Evolutionary conservation across 2,888 invertebrate species (phyloP).

Genomic region (Harpalus rufipes): DNA sequence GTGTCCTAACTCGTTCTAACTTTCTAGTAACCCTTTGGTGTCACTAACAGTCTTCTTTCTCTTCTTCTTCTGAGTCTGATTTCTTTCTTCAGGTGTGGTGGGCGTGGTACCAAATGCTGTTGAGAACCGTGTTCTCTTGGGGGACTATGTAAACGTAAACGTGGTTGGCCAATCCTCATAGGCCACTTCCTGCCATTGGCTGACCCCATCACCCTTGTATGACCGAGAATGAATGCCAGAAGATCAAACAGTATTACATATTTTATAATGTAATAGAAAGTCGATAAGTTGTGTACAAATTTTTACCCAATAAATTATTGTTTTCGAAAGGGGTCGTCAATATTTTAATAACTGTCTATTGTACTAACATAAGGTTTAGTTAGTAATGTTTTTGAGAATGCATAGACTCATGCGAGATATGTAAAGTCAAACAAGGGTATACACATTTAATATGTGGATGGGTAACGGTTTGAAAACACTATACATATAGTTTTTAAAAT

Average conservation of each 20-base stretch:
- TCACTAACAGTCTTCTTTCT: slow-evolving; percentile 9
- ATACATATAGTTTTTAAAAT: too few relatives aligned
- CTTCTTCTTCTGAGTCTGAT: slow-evolving; percentile 69
- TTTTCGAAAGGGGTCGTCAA: neutral
- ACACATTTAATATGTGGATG: too few relatives aligned
- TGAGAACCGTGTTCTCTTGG: slow-evolving; percentile 83
- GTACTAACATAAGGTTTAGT: neutral
- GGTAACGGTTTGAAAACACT: too few relatives aligned
- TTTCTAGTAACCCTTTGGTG: slow-evolving; percentile 3
- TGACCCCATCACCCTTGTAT: neutral
- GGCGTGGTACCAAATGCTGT: slow-evolving; percentile 79
- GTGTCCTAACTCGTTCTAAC: neutral
- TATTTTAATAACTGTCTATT: neutral
- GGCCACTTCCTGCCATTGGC: slow-evolving; percentile 23
- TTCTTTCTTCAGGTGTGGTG: slow-evolving; percentile 82
- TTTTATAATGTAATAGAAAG: slow-evolving; percentile 3
- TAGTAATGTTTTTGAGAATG: neutral
- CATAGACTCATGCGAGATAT: too few relatives aligned
- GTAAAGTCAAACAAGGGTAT: too few relatives aligned
- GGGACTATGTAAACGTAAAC: slow-evolving; percentile 79
- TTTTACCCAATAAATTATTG: slow-evolving; percentile 4
- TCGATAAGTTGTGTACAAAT: neutral
- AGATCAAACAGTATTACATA: slow-evolving; percentile 9
- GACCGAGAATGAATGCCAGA: neutral
- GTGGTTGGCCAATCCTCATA: slow-evolving; percentile 79